Conservation (phyloP, 53 echinoderm and acorn worm species). For the Holothuria leucospilota region DNA sequence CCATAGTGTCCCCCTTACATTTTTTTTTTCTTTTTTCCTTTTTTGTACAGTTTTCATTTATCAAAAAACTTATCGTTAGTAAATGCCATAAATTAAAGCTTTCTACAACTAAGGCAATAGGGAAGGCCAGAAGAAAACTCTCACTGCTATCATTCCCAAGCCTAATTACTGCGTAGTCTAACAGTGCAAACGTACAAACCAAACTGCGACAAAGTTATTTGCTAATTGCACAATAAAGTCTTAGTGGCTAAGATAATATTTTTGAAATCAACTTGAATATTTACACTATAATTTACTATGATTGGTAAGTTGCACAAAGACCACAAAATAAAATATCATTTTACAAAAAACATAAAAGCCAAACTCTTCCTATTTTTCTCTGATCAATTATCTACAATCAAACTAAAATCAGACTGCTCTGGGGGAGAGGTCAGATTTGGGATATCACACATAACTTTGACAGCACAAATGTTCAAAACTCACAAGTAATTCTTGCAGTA, state of each 20-base stretch:
- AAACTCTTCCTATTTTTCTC: neutral
- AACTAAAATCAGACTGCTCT: neutral
- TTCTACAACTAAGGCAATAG: too few species aligned
- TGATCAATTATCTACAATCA: neutral
- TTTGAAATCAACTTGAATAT: conserved; percentile 9
- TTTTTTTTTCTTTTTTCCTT: too few species aligned
- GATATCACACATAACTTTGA: neutral
- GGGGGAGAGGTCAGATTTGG: neutral
- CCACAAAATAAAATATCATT: conserved; percentile 21
- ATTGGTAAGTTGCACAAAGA: neutral
- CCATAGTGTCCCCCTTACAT: too few species aligned
- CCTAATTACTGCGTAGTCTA: too few species aligned
- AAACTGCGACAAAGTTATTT: neutral
- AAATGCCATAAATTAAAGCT: too few species aligned
- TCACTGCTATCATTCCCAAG: too few species aligned
- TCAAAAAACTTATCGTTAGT: too few species aligned
- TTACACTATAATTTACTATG: conserved; percentile 13
- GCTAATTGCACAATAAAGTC: conserved; percentile 14
- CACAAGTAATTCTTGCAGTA: too few species aligned
- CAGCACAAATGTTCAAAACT: neutral
- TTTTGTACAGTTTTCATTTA: too few species aligned
- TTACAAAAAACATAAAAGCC: conserved; percentile 10
- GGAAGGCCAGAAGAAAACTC: too few species aligned
- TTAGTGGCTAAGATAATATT: conserved; percentile 27
- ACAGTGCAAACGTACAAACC: too few species aligned